Base-by-base conservation (phyloP, 2,888 invertebrate species). In the Phlogophora meticulosa region DNA sequence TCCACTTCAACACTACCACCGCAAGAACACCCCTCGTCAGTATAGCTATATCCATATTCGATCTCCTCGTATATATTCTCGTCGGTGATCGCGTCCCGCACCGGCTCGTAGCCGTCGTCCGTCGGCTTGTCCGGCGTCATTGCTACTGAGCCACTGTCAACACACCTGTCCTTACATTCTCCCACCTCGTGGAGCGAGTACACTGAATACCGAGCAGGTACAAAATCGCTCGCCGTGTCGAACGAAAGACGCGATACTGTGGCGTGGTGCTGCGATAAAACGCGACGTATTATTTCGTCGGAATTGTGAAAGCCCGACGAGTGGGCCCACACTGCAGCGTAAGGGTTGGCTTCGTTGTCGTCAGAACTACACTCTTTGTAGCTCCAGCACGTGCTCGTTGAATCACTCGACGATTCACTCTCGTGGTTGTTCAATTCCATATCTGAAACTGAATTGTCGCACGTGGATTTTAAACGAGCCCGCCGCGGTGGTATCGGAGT, bases 61-160 rank as follows among this genome's bases (percentile, higher is more conserved):
- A 95, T 95, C 81, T 95, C 95, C 80, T 95, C 95, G 92, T 95
- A 95, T 73, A 94, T 94, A 72, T 95, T 95, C 64, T 95, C 95
- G 92, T 93, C 94, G 2, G 91, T 91, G 43, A 94, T 80, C 71
- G 94, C 94, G 87, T 94, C 95, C 76, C 92, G 91, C 32, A 94
- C 94, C 7, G 93, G 93, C 88, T 95, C 95, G 88, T 94, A 94
- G 67, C 93, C 94, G 90, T 93, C 93, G 88, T 94, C 94, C 89
- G 85, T 83, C 88, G 93, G 91, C 86, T 89, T 88, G 89, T 91
- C 93, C 84, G 94, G 92, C 90, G 94, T 93, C 95, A 94, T 94
- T 69, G 83, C 89, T 80, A 94, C 94, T 94, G 94, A 88, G 87
- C 74, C 69, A 68, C 72, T 75, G 80, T 81, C 83, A 70, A 79